phyloP scores from a whole-genome alignment of 2,888 invertebrate species.

The Boloria euphrosyne region DNA sequence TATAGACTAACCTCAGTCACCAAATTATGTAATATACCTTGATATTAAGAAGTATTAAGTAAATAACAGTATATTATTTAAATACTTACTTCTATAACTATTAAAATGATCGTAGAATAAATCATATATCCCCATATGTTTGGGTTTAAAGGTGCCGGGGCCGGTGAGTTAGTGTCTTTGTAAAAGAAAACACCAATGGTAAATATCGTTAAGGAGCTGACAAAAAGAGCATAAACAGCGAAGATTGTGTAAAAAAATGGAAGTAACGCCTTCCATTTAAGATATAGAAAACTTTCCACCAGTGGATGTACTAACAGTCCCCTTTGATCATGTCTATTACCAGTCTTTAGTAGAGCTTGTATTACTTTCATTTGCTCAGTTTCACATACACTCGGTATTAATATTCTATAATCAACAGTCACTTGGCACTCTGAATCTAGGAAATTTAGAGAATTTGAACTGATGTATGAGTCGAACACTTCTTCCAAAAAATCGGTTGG shows the following conservation, averaged over 20 bases:
- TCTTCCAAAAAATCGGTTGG: conserved; percentile 79
- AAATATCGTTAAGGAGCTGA: conserved; percentile 74
- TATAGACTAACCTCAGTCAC: too few species aligned
- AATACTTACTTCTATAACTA: conserved; percentile 67
- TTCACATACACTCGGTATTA: conserved; percentile 70
- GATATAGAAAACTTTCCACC: conserved; percentile 79
- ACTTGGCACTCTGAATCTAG: conserved; percentile 71
- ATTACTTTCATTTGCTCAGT: conserved; percentile 81
- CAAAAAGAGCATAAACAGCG: conserved; percentile 73
- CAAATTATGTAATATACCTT: neutral
- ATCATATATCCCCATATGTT: conserved; percentile 66
- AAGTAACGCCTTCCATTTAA: conserved; percentile 81
- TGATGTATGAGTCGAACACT: conserved; percentile 77
- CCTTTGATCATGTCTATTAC: conserved; percentile 74
- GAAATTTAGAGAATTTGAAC: conserved; percentile 67
- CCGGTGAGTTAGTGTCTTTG: conserved; percentile 57
- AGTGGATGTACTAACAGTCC: conserved; percentile 80
- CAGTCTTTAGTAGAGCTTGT: conserved; percentile 78
- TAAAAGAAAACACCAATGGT: conserved; percentile 75
- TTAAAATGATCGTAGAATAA: conserved; percentile 60
- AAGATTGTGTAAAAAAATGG: conserved; percentile 80
- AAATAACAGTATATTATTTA: neutral
- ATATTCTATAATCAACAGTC: conserved; percentile 75
- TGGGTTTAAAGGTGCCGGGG: conserved; percentile 58
- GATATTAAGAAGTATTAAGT: too few species aligned